Base-by-base conservation (phyloP, 2,888 invertebrate genomes). In the Bugulina stolonifera region DNA sequence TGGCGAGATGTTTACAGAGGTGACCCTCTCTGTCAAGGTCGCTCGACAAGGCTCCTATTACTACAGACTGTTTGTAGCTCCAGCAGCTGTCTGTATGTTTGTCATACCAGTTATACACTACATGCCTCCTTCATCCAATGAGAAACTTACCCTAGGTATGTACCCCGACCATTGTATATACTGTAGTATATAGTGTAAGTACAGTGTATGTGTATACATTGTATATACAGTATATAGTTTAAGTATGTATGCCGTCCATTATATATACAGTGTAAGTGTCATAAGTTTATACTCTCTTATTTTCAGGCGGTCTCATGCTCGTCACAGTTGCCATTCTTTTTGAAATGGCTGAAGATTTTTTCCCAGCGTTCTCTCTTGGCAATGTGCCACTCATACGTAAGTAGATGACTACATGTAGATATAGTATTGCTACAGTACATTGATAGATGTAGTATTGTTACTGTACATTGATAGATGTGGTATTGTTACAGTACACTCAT, bases 41-140 rank as follows among this genome's bases (percentile, higher is more conserved):
- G 22, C 70, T 3, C 18, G 70, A 27, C 5, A 14, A 23, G 32
- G 52, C 52, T 54, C 52, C 35, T 70, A 70, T 52, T 70, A 25
- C 70, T 70, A 70, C 70, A 22, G 70, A 25, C 70, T 70, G 10
- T 70, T 70, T 29, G 70, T 70, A 10, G 70, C 70, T 54, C 70
- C 70, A 10, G 70, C 52, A 10, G 70, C 70, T 43, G 29, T 70
- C 70, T 43, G 43, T 18, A n/a, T 70, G 14, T 70, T 70, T 70
- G 43, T 54, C 27, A 43, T 70, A 3, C 70, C 70, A 3, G 70
- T 70, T 25, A 32, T 70, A 2, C 70, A 70, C 54, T 70, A 43
- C 32, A 23, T 54, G 54, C 70, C 70, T 32, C 52, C 70, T 3
- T 43, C 52, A 22, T 70, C 70, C 52, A 54, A 43, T 54, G 70